Percentiles rank a stretch among this genome's conserved stretches.
Conservation (phyloP, 2,113 vertebrate species). For the Panthera uncia region DNA sequence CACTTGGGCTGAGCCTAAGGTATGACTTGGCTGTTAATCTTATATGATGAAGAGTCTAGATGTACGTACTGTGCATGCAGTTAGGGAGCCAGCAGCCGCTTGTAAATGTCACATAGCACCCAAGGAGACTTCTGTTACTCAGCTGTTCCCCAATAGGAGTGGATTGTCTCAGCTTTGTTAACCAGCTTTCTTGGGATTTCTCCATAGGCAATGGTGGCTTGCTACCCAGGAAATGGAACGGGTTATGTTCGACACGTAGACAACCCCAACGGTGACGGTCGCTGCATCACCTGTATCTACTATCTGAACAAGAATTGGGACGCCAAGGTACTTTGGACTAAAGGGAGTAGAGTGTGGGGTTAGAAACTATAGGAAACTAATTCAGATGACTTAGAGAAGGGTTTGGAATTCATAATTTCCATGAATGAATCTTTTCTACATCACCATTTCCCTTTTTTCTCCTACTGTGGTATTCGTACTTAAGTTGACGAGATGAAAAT, state of each 20-base stretch:
- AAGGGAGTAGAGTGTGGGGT: not conserved
- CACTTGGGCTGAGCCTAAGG: not conserved
- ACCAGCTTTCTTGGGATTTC: conserved; percentile 67
- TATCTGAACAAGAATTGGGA: conserved; percentile 96
- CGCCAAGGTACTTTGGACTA: conserved; percentile 87
- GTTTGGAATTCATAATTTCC: not conserved
- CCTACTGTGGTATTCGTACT: not conserved
- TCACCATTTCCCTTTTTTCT: not conserved
- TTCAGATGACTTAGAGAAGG: not conserved
- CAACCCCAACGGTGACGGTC: conserved; percentile 92
- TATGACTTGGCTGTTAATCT: not conserved
- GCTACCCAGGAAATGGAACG: conserved; percentile 93
- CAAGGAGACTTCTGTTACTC: not conserved
- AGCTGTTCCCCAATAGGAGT: not conserved
- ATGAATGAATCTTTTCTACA: not conserved
- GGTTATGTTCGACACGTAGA: conserved; percentile 95
- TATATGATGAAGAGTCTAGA: not conserved
- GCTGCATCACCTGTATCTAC: conserved; percentile 95
- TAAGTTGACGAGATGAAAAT: conserved; percentile 30
- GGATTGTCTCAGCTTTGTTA: conserved; percentile 14
- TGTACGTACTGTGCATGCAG: not conserved
- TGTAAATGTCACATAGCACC: not conserved
- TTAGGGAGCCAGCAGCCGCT: not conserved
- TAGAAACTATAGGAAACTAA: not conserved
- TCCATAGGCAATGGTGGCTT: conserved; percentile 92